phyloP scores from a whole-genome alignment of 2,888 invertebrate species.

The Napeogenes inachia region DNA sequence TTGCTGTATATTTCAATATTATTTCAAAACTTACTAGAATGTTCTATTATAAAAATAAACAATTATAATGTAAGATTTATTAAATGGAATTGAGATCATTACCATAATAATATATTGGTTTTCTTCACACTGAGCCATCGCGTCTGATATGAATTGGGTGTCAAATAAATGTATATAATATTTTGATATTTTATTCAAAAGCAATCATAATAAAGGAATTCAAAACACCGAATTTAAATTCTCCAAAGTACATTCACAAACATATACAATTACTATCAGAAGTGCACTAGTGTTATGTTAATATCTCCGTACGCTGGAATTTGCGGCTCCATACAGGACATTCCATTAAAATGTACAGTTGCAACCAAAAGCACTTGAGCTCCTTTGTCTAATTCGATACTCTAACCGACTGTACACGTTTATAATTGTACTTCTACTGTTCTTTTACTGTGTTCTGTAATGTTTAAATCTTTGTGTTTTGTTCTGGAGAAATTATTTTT shows the following conservation, averaged over 20 bases:
- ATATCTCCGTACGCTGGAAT: constrained; percentile 5
- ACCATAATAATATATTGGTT: no score
- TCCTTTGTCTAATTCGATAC: constrained; percentile 5
- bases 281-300: constrained; percentile 6
- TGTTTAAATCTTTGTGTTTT: neutral
- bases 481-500: neutral
- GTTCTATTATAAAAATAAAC: no score
- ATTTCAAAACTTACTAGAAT: no score
- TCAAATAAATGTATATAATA: no score
- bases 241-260: neutral
- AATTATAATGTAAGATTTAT: no score
- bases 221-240: neutral
- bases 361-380: constrained; percentile 5
- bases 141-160: no score
- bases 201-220: no score
- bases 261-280: constrained; percentile 5
- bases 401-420: neutral
- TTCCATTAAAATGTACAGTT: constrained; percentile 5
- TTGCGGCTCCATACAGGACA: constrained; percentile 7
- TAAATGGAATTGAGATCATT: no score
- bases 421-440: neutral
- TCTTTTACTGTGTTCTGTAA: neutral
- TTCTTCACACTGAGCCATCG: no score
- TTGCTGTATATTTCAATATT: no score
- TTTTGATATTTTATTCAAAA: no score